Evolutionary conservation across 2,888 invertebrate species (phyloP).

Genomic region (Pemphredon lugubris): DNA sequence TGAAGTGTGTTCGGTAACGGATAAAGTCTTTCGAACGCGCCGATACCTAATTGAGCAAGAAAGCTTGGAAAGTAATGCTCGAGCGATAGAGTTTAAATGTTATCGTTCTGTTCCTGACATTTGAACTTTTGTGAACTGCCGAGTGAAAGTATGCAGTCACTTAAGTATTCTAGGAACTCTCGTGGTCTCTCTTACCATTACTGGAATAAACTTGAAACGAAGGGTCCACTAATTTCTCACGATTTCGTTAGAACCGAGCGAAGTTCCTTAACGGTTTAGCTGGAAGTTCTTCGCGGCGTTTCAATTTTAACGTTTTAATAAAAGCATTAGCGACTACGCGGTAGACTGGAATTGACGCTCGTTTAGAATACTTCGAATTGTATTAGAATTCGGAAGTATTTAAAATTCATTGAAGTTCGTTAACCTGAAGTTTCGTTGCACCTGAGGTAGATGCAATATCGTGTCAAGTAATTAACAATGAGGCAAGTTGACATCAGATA

Average conservation of each 20-base stretch:
- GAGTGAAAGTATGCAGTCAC: slow-evolving; percentile 55
- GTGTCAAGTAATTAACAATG: too few species aligned
- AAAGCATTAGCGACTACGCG: too few species aligned
- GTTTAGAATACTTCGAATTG: too few species aligned
- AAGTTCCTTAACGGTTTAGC: not conserved
- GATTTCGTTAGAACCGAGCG: slow-evolving; percentile 28
- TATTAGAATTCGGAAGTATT: too few species aligned
- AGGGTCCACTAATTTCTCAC: slow-evolving; percentile 33
- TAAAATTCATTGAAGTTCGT: too few species aligned
- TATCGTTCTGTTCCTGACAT: slow-evolving; percentile 52
- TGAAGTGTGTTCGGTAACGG: not conserved
- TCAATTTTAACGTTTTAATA: too few species aligned
- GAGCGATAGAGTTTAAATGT: slow-evolving; percentile 52
- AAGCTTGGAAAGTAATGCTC: slow-evolving; percentile 35
- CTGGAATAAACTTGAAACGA: slow-evolving; percentile 20
- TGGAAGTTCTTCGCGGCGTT: not conserved
- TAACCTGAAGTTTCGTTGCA: too few species aligned
- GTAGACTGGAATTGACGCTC: too few species aligned
- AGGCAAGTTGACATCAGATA: too few species aligned
- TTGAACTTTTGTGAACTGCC: slow-evolving; percentile 55
- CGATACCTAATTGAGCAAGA: slow-evolving; percentile 34
- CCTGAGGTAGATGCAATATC: too few species aligned
- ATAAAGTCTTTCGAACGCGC: slow-evolving; percentile 11
- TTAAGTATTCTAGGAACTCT: slow-evolving; percentile 27
- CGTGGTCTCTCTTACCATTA: slow-evolving; percentile 16